A percentile compares a stretch with the other conserved stretches of the same genome.
Conservation (phyloP, 2,113 vertebrate species). For the Erpornis zantholeuca region DNA sequence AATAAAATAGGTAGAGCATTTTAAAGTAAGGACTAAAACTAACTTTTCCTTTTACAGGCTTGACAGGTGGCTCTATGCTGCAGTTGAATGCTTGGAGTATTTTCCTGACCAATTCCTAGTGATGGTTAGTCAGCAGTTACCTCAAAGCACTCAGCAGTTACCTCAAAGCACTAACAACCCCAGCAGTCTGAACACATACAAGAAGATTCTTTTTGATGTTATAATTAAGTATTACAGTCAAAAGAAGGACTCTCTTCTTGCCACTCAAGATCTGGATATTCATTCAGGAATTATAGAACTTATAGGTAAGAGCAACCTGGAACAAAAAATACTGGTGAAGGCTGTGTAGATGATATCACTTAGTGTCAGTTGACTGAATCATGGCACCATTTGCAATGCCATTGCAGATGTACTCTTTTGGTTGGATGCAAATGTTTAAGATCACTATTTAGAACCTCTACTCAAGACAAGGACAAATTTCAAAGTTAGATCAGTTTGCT, state of each 20-base stretch:
- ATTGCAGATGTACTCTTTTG: neutral
- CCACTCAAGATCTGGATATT: slow-evolving; percentile 74
- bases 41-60: slow-evolving; percentile 62
- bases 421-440: neutral
- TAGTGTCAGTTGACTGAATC: neutral
- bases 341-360: neutral
- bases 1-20: neutral
- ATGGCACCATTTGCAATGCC: neutral
- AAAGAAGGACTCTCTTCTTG: slow-evolving; percentile 77
- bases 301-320: slow-evolving; percentile 71
- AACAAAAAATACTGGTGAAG: neutral
- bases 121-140: slow-evolving; percentile 77
- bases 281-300: slow-evolving; percentile 80
- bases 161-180: slow-evolving; percentile 25
- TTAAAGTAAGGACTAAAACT: neutral
- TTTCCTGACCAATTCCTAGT: slow-evolving; percentile 85
- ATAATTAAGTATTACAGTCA: slow-evolving; percentile 84
- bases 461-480: neutral
- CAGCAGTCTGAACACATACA: slow-evolving; percentile 58
- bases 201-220: slow-evolving; percentile 83
- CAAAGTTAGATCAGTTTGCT: neutral
- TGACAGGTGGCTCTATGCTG: slow-evolving; percentile 81
- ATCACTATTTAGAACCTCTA: neutral
- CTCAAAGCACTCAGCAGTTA: slow-evolving; percentile 50
- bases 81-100: slow-evolving; percentile 84